These are phyloP conservation scores for Microplitis demolitor DNA, from an alignment of 1,140 invertebrate genomes.

Conservation along the genomic window DNA sequence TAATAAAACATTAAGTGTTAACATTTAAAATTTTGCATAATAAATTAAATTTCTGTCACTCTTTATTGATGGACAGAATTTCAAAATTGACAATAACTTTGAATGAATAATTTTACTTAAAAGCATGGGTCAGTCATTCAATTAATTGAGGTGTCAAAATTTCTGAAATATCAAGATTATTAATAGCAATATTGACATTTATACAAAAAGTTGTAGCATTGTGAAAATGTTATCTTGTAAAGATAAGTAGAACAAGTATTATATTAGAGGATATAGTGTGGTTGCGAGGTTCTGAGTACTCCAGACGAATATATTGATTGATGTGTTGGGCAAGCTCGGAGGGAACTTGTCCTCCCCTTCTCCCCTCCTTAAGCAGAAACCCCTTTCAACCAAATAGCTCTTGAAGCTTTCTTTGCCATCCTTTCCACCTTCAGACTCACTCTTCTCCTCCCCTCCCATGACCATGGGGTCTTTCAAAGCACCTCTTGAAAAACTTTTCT, in stretches of 20 bases:
- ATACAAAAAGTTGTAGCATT: too few species aligned
- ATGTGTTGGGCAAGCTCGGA: slow-evolving; percentile 11
- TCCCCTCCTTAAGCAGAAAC: background rate
- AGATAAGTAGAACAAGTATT: background rate
- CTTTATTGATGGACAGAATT: too few species aligned
- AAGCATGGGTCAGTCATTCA: too few species aligned
- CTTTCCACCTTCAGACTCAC: slow-evolving; percentile 5
- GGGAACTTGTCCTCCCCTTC: background rate
- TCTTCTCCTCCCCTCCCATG: background rate
- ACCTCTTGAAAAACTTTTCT: background rate
- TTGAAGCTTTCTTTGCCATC: slow-evolving; percentile 5
- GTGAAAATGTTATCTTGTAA: too few species aligned
- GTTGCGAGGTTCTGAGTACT: background rate
- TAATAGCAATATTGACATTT: too few species aligned
- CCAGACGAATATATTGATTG: slow-evolving; percentile 26
- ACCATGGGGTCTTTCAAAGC: background rate
- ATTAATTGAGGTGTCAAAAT: too few species aligned
- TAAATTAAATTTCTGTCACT: too few species aligned
- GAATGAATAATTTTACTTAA: too few species aligned
- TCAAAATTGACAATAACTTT: too few species aligned
- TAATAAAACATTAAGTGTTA: too few species aligned
- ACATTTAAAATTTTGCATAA: too few species aligned
- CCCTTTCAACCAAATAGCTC: slow-evolving; percentile 23
- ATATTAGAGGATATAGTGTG: background rate
- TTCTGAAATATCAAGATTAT: too few species aligned